Percentiles rank a stretch among this genome's conserved stretches.
These are phyloP conservation scores for Nerophis ophidion DNA, from an alignment of 2,113 vertebrate genomes.

Conservation along the genomic window DNA sequence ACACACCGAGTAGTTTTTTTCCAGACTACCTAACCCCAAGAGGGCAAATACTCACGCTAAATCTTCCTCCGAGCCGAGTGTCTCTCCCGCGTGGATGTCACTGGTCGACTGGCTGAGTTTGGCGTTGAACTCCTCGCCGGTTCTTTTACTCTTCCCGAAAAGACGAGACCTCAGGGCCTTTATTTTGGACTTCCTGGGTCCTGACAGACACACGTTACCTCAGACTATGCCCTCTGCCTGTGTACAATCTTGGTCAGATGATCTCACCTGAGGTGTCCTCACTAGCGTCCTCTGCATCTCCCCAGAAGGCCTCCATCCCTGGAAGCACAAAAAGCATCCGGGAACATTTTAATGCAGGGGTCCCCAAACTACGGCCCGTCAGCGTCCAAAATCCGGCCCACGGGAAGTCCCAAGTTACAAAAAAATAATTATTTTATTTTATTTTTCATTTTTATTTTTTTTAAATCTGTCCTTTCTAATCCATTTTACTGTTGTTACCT, in stretches of 20 bases:
- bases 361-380: too few species aligned
- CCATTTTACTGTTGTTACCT: too few species aligned
- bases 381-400: too few species aligned
- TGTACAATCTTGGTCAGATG: neutral
- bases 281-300: conserved; percentile 73
- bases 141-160: conserved; percentile 80
- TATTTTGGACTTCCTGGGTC: conserved; percentile 83
- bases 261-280: conserved; percentile 81
- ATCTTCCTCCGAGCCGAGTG: conserved; percentile 79
- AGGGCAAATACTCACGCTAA: conserved; percentile 44
- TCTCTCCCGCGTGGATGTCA: conserved; percentile 65
- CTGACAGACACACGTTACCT: conserved; percentile 46
- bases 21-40: too few species aligned
- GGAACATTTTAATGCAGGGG: too few species aligned
- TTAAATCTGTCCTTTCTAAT: too few species aligned
- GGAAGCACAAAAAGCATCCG: conserved; percentile 3
- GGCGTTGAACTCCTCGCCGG: conserved; percentile 50
- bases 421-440: too few species aligned
- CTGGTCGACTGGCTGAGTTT: conserved; percentile 78
- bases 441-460: too few species aligned
- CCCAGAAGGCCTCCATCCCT: conserved; percentile 76
- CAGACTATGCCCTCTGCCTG: neutral
- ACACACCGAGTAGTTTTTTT: too few species aligned
- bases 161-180: conserved; percentile 80
- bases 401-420: too few species aligned